phyloP scores from a whole-genome alignment of 2,113 vertebrate species.

The Cyprinus carpio region DNA sequence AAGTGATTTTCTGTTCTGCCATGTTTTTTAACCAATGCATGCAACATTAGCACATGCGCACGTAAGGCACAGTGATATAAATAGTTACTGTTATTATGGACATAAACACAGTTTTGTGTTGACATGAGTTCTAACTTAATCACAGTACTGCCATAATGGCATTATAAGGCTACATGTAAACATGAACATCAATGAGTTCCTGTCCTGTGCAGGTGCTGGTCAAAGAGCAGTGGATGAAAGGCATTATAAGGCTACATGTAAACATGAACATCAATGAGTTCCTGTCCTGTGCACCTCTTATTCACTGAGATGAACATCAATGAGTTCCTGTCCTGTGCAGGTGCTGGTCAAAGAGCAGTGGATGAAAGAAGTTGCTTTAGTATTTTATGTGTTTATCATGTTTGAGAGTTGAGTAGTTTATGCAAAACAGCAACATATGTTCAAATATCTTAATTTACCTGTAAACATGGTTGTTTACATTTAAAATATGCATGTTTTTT shows the following conservation, averaged over 20 bases:
- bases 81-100: neutral
- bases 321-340: neutral
- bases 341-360: conserved; percentile 35
- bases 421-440: neutral
- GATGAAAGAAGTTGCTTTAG: neutral
- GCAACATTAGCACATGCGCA: neutral
- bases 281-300: conserved; percentile 21
- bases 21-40: neutral
- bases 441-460: neutral
- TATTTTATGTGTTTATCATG: neutral
- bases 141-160: neutral
- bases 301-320: neutral
- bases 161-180: neutral
- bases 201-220: neutral
- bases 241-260: too few species aligned
- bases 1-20: neutral
- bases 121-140: neutral
- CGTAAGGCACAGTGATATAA: neutral
- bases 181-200: neutral
- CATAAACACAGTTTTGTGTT: neutral
- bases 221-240: conserved; percentile 36
- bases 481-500: too few species aligned
- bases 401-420: neutral
- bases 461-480: too few species aligned
- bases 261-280: too few species aligned